Percentiles rank a stretch among this genome's conserved stretches.
Conservation (phyloP, 2,888 invertebrate species). For the Auanema sp. region DNA sequence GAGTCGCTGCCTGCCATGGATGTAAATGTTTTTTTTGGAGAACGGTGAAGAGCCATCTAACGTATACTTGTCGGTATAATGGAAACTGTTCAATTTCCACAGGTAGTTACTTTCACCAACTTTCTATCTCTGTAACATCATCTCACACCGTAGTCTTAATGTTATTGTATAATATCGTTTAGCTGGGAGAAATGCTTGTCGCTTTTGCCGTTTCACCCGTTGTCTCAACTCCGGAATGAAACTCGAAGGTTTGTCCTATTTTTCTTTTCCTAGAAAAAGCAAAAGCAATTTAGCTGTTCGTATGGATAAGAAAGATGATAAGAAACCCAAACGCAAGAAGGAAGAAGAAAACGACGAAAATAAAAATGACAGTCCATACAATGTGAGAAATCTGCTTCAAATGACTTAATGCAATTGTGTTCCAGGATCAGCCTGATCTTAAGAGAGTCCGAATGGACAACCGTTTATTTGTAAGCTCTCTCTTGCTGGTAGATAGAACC, state of each 20-base stretch:
- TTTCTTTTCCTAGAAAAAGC: conserved; percentile 4
- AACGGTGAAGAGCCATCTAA: conserved; percentile 53
- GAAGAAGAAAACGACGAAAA: conserved; percentile 34
- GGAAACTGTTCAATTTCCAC: conserved; percentile 56
- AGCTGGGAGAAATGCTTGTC: conserved; percentile 56
- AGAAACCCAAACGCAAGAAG: conserved; percentile 20
- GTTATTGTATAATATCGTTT: conserved; percentile 6
- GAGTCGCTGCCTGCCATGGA: conserved; percentile 60
- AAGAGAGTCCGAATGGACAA: conserved; percentile 39
- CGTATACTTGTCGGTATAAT: conserved; percentile 56
- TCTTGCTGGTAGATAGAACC: conserved; percentile 42
- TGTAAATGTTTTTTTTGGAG: conserved; percentile 62
- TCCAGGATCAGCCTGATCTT: conserved; percentile 23
- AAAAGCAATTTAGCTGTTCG: conserved; percentile 33
- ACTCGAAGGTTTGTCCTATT: conserved; percentile 37
- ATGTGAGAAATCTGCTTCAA: neutral
- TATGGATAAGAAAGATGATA: conserved; percentile 40
- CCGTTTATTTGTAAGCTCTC: conserved; percentile 36
- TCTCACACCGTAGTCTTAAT: neutral
- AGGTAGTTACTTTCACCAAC: conserved; percentile 16
- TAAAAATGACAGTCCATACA: conserved; percentile 1
- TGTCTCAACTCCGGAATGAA: conserved; percentile 44
- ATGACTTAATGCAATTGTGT: neutral
- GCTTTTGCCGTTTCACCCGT: conserved; percentile 55
- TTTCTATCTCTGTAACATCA: neutral